Percentiles rank a stretch among this genome's conserved stretches.
Evolutionary conservation across 2,797 vertebrate species (phyloP).

Genomic region (Parauchenoglanis punctatus): DNA sequence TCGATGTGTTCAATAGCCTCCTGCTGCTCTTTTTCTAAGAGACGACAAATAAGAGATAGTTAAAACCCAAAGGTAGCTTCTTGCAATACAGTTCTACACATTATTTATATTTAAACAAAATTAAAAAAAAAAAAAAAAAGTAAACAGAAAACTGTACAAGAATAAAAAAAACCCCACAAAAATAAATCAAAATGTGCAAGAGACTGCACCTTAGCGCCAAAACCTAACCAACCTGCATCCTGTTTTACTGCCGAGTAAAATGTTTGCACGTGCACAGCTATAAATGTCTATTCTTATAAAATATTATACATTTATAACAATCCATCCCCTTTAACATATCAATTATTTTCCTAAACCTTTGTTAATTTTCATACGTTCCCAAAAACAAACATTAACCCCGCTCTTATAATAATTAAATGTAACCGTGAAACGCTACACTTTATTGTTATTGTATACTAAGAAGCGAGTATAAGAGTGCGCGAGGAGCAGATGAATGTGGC

Average conservation of each 20-base stretch:
- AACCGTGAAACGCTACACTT: no score
- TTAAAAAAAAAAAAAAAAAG: neutral
- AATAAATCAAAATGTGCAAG: neutral
- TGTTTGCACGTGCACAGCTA: neutral
- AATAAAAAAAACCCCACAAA: neutral
- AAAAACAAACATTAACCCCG: neutral
- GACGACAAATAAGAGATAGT: neutral
- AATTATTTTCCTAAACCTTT: neutral
- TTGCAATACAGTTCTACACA: neutral
- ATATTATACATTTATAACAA: neutral
- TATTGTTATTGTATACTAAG: neutral
- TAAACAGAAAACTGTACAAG: no score
- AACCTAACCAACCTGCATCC: neutral
- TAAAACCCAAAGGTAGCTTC: neutral
- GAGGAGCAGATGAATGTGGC: neutral
- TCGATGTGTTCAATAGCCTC: conserved; percentile 99
- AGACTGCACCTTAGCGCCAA: neutral
- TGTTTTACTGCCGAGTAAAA: neutral
- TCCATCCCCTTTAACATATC: neutral
- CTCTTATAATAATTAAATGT: neutral
- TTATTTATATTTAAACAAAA: neutral
- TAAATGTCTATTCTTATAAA: neutral
- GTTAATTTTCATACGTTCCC: neutral
- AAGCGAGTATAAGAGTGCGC: no score
- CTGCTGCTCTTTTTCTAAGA: conserved; percentile 97